Evolutionary conservation across 2,888 invertebrate genomes (phyloP).

Genomic region (Taenaris catops): DNA sequence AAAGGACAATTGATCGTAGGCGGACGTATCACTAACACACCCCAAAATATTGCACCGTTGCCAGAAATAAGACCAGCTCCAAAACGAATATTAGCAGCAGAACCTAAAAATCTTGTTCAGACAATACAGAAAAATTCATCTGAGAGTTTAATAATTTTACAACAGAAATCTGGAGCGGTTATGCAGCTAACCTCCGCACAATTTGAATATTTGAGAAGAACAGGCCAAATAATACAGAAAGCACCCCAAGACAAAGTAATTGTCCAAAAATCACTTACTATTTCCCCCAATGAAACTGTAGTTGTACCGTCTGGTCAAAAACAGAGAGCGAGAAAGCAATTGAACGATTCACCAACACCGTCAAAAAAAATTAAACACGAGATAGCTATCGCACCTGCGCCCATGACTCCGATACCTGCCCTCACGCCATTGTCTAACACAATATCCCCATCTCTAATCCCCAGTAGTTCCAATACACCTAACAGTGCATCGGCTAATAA

Average conservation of each 20-base stretch:
- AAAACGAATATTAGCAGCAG: conserved; percentile 50
- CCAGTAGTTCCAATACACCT: conserved; percentile 37
- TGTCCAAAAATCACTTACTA: conserved; percentile 51
- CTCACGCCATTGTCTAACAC: conserved; percentile 39
- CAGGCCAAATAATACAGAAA: conserved; percentile 68
- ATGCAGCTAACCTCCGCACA: conserved; percentile 72
- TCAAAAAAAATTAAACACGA: conserved; percentile 55
- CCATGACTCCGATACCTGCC: conserved; percentile 34
- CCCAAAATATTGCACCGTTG: conserved; percentile 68
- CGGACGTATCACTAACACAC: conserved; percentile 60
- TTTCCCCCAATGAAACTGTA: conserved; percentile 39
- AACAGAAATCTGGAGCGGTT: conserved; percentile 70
- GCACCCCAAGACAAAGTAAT: conserved; percentile 48
- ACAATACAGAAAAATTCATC: conserved; percentile 52
- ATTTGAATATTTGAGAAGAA: conserved; percentile 69
- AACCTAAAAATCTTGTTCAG: conserved; percentile 57
- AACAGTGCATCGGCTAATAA: conserved; percentile 36
- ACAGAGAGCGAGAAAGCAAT: conserved; percentile 46
- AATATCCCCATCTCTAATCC: conserved; percentile 30
- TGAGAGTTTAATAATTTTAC: conserved; percentile 63
- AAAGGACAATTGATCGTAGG: conserved; percentile 77
- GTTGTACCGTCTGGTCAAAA: conserved; percentile 38
- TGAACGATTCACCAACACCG: conserved; percentile 41
- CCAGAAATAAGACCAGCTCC: conserved; percentile 58
- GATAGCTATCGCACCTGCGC: conserved; percentile 45